Evolutionary conservation across 2,888 invertebrate species (phyloP).

Genomic region (Liopterus haemorrhoidalis): DNA sequence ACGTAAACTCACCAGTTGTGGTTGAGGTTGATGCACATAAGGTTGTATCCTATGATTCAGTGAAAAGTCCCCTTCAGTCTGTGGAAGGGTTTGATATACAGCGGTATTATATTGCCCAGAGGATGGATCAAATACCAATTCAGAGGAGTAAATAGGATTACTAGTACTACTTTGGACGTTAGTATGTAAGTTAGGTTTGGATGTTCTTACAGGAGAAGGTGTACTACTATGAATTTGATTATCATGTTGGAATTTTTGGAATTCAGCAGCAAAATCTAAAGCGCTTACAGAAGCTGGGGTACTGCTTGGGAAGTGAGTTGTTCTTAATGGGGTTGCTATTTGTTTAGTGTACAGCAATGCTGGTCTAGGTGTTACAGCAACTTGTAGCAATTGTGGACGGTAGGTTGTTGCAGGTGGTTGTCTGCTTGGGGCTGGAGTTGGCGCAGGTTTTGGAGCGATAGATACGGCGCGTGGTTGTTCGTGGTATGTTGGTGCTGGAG

Average conservation of each 20-base stretch:
- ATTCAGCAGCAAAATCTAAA: constrained; percentile 67
- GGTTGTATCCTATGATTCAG: constrained; percentile 70
- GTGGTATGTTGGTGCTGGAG: constrained; percentile 45
- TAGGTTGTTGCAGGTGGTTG: constrained; percentile 62
- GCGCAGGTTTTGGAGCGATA: constrained; percentile 57
- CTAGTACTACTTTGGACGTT: constrained; percentile 42
- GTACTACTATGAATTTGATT: constrained; percentile 55
- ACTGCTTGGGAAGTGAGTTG: constrained; percentile 41
- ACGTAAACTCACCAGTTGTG: constrained; percentile 51
- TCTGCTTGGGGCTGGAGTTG: constrained; percentile 44
- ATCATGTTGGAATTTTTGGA: constrained; percentile 66
- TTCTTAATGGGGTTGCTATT: constrained; percentile 34
- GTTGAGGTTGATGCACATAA: constrained; percentile 56
- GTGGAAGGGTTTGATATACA: constrained; percentile 68
- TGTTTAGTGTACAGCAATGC: constrained; percentile 42
- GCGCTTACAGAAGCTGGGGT: constrained; percentile 39
- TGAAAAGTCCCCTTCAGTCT: constrained; percentile 64
- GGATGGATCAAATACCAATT: constrained; percentile 68
- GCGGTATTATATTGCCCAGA: constrained; percentile 75
- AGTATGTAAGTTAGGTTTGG: constrained; percentile 41
- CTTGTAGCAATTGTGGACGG: constrained; percentile 56
- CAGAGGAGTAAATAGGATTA: constrained; percentile 69
- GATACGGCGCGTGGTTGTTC: constrained; percentile 43
- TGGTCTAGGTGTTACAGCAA: constrained; percentile 55
- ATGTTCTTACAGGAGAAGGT: constrained; percentile 43